Percentiles rank a stretch among this genome's conserved stretches.
phyloP scores from a whole-genome alignment of 2,113 vertebrate genomes.

The Sula dactylatra region DNA sequence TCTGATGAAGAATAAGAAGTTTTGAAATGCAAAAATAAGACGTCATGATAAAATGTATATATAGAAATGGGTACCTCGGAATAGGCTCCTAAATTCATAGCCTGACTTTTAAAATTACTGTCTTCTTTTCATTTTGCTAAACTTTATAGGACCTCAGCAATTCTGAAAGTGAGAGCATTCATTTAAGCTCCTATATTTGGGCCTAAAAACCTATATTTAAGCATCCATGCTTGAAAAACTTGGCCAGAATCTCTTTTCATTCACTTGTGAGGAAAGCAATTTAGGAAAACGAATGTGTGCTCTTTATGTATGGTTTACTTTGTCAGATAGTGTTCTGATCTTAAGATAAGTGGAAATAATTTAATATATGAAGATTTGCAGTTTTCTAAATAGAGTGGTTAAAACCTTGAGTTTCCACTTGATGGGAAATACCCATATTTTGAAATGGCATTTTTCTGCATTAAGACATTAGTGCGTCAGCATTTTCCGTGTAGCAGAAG shows the following conservation, averaged over 20 bases:
- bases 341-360: neutral
- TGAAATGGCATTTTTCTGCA: neutral
- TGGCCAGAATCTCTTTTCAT: neutral
- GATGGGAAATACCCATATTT: neutral
- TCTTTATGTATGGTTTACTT: neutral
- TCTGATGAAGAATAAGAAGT: neutral
- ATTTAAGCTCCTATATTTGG: slow-evolving; percentile 16
- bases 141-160: neutral
- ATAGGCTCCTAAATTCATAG: neutral
- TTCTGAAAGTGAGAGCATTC: slow-evolving; percentile 21
- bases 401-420: neutral
- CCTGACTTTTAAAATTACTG: neutral
- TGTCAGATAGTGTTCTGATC: neutral
- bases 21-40: slow-evolving; percentile 23
- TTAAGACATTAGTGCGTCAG: neutral
- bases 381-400: neutral
- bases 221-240: neutral
- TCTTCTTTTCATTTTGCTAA: neutral
- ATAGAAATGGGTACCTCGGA: neutral
- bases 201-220: neutral
- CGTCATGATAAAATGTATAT: neutral
- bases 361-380: neutral
- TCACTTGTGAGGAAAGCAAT: neutral
- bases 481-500: neutral
- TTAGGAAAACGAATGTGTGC: neutral